Percentiles rank a stretch among this genome's conserved stretches.
These are phyloP conservation scores for Peromyscus polionotus DNA, from an alignment of 2,113 vertebrate species.

Conservation along the genomic window DNA sequence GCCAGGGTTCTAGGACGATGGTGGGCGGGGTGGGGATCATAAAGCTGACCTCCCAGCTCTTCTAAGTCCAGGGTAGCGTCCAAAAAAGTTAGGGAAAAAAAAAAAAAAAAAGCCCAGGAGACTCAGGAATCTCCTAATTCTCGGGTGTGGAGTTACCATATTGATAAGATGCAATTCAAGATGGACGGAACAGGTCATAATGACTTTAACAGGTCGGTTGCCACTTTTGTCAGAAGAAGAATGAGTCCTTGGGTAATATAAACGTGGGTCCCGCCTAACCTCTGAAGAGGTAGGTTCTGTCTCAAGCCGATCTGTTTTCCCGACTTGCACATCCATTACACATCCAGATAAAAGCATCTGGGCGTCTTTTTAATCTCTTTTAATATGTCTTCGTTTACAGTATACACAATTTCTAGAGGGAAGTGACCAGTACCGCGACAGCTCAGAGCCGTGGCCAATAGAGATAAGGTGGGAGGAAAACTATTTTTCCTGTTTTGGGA, in stretches of 20 bases:
- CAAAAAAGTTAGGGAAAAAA: neutral
- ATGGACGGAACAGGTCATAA: neutral
- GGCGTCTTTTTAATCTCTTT: neutral
- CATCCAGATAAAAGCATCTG: neutral
- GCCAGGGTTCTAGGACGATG: neutral
- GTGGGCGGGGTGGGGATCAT: neutral
- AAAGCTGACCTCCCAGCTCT: neutral
- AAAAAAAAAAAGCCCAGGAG: neutral
- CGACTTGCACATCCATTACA: neutral
- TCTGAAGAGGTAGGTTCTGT: neutral
- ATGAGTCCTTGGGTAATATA: neutral
- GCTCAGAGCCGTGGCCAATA: neutral
- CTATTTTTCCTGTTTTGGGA: neutral
- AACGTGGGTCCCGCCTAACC: neutral
- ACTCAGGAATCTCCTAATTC: neutral
- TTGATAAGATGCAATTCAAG: neutral
- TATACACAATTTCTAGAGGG: neutral
- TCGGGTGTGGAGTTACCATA: neutral
- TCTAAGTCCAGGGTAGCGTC: neutral
- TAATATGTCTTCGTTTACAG: neutral
- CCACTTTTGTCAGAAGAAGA: neutral
- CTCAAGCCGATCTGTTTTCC: neutral
- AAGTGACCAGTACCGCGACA: neutral
- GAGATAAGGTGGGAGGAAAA: neutral
- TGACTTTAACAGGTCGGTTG: neutral